Evolutionary conservation across 2,888 invertebrate species (phyloP).

Genomic region (Lithophane semibrunnea): DNA sequence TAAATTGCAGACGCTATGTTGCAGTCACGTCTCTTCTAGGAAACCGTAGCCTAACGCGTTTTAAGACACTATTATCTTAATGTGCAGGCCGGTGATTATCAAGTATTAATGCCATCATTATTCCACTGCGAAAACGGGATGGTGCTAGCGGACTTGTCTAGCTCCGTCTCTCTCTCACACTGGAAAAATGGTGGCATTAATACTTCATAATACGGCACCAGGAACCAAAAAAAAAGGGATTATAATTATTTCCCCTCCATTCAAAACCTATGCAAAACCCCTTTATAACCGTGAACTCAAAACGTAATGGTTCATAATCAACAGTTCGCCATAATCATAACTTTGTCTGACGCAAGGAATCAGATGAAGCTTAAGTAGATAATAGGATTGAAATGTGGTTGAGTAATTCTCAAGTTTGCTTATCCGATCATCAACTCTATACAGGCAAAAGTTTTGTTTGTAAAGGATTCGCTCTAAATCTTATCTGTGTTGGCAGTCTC

Average conservation of each 20-base stretch:
- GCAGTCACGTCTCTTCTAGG: too few species aligned
- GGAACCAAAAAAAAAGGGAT: too few species aligned
- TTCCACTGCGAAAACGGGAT: too few species aligned
- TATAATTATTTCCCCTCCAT: neutral
- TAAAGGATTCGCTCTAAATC: neutral
- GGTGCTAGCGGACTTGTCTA: too few species aligned
- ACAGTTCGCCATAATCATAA: neutral
- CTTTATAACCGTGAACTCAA: neutral
- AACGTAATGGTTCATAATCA: neutral
- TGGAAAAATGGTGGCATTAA: too few species aligned
- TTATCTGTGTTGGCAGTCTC: neutral
- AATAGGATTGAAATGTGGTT: neutral
- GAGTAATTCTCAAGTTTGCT: slow-evolving; percentile 1
- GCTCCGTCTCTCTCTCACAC: too few species aligned
- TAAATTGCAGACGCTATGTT: too few species aligned
- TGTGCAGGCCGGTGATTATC: too few species aligned
- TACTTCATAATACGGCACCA: too few species aligned
- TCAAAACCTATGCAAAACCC: neutral
- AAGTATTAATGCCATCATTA: too few species aligned
- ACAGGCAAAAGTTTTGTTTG: neutral
- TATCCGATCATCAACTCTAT: neutral
- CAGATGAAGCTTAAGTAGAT: neutral
- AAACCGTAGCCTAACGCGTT: too few species aligned
- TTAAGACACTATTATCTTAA: too few species aligned
- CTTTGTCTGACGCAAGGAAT: neutral